A percentile compares a stretch with the other conserved stretches of the same genome.
Conservation (phyloP, 2,888 invertebrate species). For the Drosophila ustulata region DNA sequence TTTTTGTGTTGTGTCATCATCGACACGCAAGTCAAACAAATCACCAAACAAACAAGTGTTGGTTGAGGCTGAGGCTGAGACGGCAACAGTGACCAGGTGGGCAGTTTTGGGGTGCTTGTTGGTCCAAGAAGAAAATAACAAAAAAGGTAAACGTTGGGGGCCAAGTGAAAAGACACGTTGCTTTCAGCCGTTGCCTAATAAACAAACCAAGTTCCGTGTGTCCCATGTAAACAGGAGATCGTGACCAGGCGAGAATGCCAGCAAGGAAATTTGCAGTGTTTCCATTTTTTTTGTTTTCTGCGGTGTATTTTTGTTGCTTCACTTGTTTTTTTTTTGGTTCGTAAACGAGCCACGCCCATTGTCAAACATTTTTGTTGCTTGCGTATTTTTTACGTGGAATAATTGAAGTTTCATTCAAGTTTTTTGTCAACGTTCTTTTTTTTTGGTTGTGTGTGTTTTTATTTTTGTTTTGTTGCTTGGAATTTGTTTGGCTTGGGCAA, state of each 20-base stretch:
- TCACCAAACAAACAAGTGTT: constrained; percentile 76
- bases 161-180: constrained; percentile 58
- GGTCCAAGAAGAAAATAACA: constrained; percentile 4
- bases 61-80: constrained; percentile 33
- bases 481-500: constrained; percentile 19
- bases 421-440: constrained; percentile 43
- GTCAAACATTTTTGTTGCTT: constrained; percentile 41
- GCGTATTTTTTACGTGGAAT: constrained; percentile 78
- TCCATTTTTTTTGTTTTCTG: constrained; percentile 15
- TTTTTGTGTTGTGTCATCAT: constrained; percentile 79
- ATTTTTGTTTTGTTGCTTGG: constrained; percentile 7
- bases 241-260: constrained; percentile 62
- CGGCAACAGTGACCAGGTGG: constrained; percentile 23
- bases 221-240: constrained; percentile 71
- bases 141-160: constrained; percentile 25
- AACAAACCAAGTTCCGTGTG: constrained; percentile 45
- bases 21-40: constrained; percentile 82
- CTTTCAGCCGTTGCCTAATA: constrained; percentile 41
- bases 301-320: constrained; percentile 12
- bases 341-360: constrained; percentile 34
- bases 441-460: not conserved
- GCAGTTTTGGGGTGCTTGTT: not conserved
- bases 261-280: constrained; percentile 24
- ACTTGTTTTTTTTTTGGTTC: constrained; percentile 18
- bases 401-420: constrained; percentile 78